Base-by-base conservation (phyloP, 2,113 vertebrate genomes). In the Bufo gargarizans region DNA sequence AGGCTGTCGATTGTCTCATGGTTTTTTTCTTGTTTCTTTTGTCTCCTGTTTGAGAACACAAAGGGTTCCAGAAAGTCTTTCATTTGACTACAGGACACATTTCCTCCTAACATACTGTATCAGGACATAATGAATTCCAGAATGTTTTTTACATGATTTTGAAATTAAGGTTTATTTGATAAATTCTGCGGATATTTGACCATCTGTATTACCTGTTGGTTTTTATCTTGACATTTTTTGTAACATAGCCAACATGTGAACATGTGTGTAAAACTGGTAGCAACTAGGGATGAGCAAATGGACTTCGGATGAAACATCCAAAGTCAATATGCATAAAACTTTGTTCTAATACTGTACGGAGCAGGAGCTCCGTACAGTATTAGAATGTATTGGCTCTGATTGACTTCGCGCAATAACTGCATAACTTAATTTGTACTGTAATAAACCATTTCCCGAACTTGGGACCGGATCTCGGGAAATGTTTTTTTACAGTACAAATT, bases 1-100 rank as follows among this genome's bases (percentile, higher is more conserved):
- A 93, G 89, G 92, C 93, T 90, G 90, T 91, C 91, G 89, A 95
- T 94, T 93, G 92, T 94, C 91, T 93, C 93, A 94, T 91, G 92
- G 94, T 93, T 92, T 61, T 93, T 92, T 91, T 89, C 91, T 90
- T 90, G 89, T 92, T 92, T 93, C 91, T 91, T 92, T 93, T 92
- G 91, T 92, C 91, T 92, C 90, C 91, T 80, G 82, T 92, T 77
- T 79, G 89, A 91, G 90, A 90, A 86, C 50, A 14, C 94, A 94
- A 95, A 94, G 91, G 91, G 91, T 94, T 95, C 94, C 94, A 95
- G 94, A 92, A 94, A 93, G 94, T 92, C 94, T 94, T 95, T 93
- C 92, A 93, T 95, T 95, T 95, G 89, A 91, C 90, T 91, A 84
- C 89, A 93, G 94, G 93, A 92, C 92, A 91, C 91, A 88, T 94